These are phyloP conservation scores for Otus sunia DNA, from an alignment of 2,113 vertebrate species.

Conservation along the genomic window DNA sequence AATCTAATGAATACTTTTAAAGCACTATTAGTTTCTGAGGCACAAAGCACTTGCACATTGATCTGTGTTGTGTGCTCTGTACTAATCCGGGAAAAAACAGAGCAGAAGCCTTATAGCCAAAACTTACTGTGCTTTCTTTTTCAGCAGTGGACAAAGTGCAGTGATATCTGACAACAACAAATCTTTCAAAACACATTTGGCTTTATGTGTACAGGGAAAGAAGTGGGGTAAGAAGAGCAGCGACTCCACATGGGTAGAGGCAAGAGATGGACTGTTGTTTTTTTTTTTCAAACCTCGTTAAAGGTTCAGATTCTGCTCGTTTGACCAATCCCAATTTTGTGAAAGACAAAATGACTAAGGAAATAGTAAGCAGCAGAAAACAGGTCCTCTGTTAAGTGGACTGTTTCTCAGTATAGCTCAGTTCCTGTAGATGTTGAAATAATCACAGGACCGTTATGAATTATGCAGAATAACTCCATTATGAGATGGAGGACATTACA, in stretches of 20 bases:
- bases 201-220: neutral
- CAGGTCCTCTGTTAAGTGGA: neutral
- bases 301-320: rapidly evolving
- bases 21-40: neutral
- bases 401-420: neutral
- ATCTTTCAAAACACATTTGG: neutral
- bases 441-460: neutral
- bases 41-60: neutral
- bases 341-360: neutral
- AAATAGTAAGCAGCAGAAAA: neutral
- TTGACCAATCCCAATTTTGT: neutral
- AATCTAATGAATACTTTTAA: neutral
- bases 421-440: neutral
- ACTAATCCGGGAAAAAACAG: neutral
- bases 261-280: neutral
- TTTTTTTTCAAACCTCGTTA: neutral
- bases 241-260: neutral
- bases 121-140: neutral
- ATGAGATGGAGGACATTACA: neutral
- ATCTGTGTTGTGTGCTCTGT: neutral
- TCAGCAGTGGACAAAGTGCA: neutral
- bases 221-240: neutral
- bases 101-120: neutral
- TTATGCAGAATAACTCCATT: neutral
- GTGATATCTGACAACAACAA: neutral